Conservation (phyloP, 2,113 vertebrate species). For the Scatophagus argus region DNA sequence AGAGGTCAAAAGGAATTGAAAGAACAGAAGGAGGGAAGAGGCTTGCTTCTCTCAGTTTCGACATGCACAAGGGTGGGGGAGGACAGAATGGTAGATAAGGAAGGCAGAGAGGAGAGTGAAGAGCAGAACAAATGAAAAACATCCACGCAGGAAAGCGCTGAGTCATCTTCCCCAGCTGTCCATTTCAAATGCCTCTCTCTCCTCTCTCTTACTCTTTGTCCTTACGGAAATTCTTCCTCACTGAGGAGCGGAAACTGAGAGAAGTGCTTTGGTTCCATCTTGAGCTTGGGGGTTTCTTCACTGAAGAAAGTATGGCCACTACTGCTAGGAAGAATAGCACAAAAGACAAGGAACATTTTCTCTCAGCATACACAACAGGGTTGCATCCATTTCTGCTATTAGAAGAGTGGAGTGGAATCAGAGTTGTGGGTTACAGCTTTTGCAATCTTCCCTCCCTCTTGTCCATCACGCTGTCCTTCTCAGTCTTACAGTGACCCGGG, state of each 20-base stretch:
- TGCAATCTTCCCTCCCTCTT: conserved; percentile 38
- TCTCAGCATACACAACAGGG: conserved; percentile 56
- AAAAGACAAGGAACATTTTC: conserved; percentile 55
- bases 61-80: conserved; percentile 40
- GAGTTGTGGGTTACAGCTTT: conserved; percentile 34
- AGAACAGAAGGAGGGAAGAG: conserved; percentile 43
- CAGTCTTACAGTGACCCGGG: conserved; percentile 13
- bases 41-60: conserved; percentile 48
- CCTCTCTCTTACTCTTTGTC: conserved; percentile 50
- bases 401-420: conserved; percentile 38
- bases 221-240: conserved; percentile 63
- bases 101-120: conserved; percentile 61
- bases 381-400: conserved; percentile 52
- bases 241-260: conserved; percentile 57
- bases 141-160: conserved; percentile 69
- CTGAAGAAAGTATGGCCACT: conserved; percentile 83
- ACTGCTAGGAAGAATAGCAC: conserved; percentile 68
- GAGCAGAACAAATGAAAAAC: conserved; percentile 71
- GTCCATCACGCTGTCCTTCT: conserved; percentile 36
- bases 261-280: conserved; percentile 79
- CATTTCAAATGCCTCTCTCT: conserved; percentile 46
- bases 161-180: conserved; percentile 66
- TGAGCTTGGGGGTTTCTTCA: conserved; percentile 78
- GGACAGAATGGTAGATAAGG: conserved; percentile 60
- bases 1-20: conserved; percentile 43